Base-by-base conservation (phyloP, 2,113 vertebrate genomes). In the Laticauda laticaudata region DNA sequence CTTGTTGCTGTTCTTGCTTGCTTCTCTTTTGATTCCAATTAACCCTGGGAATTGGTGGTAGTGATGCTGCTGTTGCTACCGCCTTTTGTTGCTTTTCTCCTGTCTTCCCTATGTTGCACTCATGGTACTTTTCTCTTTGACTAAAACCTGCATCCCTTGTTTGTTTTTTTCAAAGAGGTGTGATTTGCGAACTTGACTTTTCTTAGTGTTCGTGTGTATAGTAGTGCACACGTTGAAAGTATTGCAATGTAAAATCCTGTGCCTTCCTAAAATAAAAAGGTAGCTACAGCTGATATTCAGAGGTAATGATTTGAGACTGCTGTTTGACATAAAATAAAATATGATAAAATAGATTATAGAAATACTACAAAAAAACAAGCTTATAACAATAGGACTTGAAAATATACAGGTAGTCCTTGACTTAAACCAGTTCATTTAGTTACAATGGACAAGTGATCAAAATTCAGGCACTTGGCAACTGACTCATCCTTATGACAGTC, bases 1-100 rank as follows among this genome's bases (percentile, higher is more conserved):
- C 5, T 90, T 43, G 26, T 90, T 11, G 53, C 85, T 90, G 93
- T 89, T 91, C 93, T 95, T 61, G 75, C 93, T 93, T 95, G 93
- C 94, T 93, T 75, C 55, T 69, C 88, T 56, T 85, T 64, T 1
- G 51, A 45, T 92, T 85, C 75, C 90, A 39, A 94, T 91, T 90
- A 94, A 90, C 20, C 48, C 48, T 11, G 56, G 88, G 75, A 92
- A 24, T 3, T 92, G n/a, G 45, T 56, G 57, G 57, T 34, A 39
- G 75, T 48, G 24, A 20, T 53, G 88, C 5, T 54, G 43, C 4
- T 86, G 55, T 26, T 96, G 55, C 26, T 96, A 45, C n/a, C 95
- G 18, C 94, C 91, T 94, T 57, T 29, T 86, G 56, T 89, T 45
- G 29, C 94, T 61, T 94, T 48, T 26, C 54, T 90, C 64, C 51